These are phyloP conservation scores for Leptinotarsa juncta DNA, from an alignment of 2,888 invertebrate genomes.

Conservation along the genomic window DNA sequence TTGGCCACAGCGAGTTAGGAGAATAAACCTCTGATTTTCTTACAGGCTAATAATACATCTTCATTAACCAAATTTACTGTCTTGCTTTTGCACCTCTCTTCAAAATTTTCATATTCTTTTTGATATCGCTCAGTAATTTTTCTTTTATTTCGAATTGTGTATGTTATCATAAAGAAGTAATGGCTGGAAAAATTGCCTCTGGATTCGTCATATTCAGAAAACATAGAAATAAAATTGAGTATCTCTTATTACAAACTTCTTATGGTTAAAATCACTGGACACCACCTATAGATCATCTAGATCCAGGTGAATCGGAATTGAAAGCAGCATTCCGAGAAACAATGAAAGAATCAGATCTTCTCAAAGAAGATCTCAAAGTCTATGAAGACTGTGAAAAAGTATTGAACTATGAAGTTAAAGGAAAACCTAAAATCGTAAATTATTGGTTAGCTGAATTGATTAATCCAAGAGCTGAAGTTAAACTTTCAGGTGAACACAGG, in stretches of 20 bases:
- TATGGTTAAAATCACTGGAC: conserved; percentile 93
- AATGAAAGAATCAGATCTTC: conserved; percentile 86
- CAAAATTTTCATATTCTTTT: too few species aligned
- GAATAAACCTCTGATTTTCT: too few species aligned
- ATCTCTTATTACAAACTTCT: conserved; percentile 86
- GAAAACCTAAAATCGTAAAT: conserved; percentile 76
- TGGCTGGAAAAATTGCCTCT: conserved; percentile 71
- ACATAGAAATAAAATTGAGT: conserved; percentile 75
- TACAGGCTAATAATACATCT: too few species aligned
- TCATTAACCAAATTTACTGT: too few species aligned
- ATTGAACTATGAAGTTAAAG: conserved; percentile 74
- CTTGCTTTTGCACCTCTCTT: too few species aligned
- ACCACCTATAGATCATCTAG: conserved; percentile 96
- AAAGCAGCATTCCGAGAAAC: conserved; percentile 90
- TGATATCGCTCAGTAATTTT: too few species aligned
- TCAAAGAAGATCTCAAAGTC: conserved; percentile 72
- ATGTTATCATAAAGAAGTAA: not conserved
- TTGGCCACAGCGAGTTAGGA: too few species aligned
- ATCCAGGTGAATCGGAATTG: conserved; percentile 86
- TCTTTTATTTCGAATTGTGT: too few species aligned
- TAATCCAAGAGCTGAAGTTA: conserved; percentile 71
- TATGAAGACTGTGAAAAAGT: conserved; percentile 74
- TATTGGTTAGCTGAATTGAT: conserved; percentile 88
- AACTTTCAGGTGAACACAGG: conserved; percentile 85
- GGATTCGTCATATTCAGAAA: conserved; percentile 87